Conservation (phyloP, 2,888 invertebrate species). For the Adelphocoris suturalis region DNA sequence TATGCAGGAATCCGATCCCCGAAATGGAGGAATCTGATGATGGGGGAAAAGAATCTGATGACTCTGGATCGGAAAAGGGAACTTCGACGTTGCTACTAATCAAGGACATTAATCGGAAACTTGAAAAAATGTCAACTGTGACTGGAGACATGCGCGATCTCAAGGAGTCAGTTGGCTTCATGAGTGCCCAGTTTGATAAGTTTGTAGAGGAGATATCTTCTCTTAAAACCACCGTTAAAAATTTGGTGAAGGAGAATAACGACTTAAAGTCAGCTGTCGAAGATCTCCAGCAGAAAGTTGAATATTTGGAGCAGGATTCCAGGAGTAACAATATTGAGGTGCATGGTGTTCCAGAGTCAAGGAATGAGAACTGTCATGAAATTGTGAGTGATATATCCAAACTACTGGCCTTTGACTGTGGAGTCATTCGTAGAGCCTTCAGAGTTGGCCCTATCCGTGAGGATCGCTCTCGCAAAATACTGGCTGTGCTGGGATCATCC, state of each 20-base stretch:
- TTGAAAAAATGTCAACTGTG: conserved; percentile 38
- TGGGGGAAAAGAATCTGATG: not conserved
- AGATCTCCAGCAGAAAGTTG: conserved; percentile 46
- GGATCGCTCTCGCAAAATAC: conserved; percentile 40
- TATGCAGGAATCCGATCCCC: not conserved
- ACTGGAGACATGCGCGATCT: conserved; percentile 36
- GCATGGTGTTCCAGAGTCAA: conserved; percentile 19
- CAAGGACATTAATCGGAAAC: conserved; percentile 26
- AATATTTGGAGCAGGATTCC: conserved; percentile 38
- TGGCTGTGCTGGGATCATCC: conserved; percentile 14
- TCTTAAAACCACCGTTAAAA: conserved; percentile 23
- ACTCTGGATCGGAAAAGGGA: not conserved
- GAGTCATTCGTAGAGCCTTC: conserved; percentile 38
- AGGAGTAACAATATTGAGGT: conserved; percentile 41
- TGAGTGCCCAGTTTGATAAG: conserved; percentile 42
- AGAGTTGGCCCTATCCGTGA: conserved; percentile 44
- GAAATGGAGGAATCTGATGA: not conserved
- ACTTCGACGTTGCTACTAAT: not conserved
- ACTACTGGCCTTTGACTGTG: conserved; percentile 16
- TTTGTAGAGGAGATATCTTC: conserved; percentile 37
- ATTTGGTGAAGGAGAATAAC: conserved; percentile 21
- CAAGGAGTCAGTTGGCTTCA: conserved; percentile 37
- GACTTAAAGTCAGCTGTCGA: conserved; percentile 30
- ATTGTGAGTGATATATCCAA: conserved; percentile 12
- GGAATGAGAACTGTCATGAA: conserved; percentile 20